Percentiles rank a stretch among this genome's conserved stretches.
phyloP scores from a whole-genome alignment of 2,113 vertebrate species.

The Cyphomyrus plagiostoma region DNA sequence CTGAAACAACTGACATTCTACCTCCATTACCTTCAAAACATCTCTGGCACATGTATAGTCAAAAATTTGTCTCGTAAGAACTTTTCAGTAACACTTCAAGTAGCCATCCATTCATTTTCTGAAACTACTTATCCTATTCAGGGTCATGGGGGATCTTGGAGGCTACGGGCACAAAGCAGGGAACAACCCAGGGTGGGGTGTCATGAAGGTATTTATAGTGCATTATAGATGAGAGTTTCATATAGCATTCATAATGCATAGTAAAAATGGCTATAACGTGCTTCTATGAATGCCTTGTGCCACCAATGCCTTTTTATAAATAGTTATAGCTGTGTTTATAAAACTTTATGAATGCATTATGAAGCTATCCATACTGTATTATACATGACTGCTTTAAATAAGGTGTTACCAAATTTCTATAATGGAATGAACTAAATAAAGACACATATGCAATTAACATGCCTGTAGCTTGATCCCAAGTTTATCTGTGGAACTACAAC shows the following conservation, averaged over 20 bases:
- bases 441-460: neutral
- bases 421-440: neutral
- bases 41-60: neutral
- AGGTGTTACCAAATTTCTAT: neutral
- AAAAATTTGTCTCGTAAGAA: neutral
- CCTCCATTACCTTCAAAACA: neutral
- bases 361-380: neutral
- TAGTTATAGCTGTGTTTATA: neutral
- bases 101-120: neutral
- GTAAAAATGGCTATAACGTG: neutral
- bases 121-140: no score
- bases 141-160: no score
- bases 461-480: neutral
- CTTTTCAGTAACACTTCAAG: neutral
- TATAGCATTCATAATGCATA: neutral
- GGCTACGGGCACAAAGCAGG: no score
- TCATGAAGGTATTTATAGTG: neutral
- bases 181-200: no score
- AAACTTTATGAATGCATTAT: neutral
- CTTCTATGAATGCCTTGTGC: neutral
- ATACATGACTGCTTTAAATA: neutral
- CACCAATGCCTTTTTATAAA: neutral
- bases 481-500: neutral
- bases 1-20: neutral
- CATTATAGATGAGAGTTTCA: neutral